Evolutionary conservation across 1,140 invertebrate species (phyloP), one percentile per base, ranked within the genome.

Genomic region (Orius insidiosus): DNA sequence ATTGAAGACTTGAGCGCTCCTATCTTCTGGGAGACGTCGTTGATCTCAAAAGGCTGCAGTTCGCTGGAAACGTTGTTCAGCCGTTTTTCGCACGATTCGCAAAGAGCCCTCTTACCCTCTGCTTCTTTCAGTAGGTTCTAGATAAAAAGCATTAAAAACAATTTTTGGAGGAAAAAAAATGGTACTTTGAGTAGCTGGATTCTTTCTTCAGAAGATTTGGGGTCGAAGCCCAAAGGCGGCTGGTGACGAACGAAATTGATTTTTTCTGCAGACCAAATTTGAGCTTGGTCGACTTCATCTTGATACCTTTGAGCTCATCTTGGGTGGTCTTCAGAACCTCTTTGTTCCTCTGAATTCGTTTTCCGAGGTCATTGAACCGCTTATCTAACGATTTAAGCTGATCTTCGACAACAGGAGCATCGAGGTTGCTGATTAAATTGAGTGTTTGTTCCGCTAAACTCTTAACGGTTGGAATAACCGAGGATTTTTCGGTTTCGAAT

Each of bases 341-440:
- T 2, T 76, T 63, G 60, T 88, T 89, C 34, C 86, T 70, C 56
- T 84, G 76, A 16, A 89, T 72, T 45, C 86, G 74, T 56, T 89
- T 90, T 18, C 72, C 69, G 0, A 88, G 74, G 58, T 92, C 86
- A 42, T 76, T 78, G 51, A 85, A 80, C 48, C 82, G 70, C 52
- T 85, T 69, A 57, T 92, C 85, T 1, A 85, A 68, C 0, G 78
- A 77, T 61, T 87, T 86, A 50, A 85, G 69, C 66, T 78, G 80
- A 58, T 93, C 88, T 59, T 92, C 85, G 13, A 93, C 78, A 61
- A 92, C 84, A 54, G 92, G 85, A 0, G 79, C 78, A 60, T 93
- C 89, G 34, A 86, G 63, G 61, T 83, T 86, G 59, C 80, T 86
- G 1, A 86, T 78, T 31, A 84, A 72, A 60, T 78, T 67, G 7